Evolutionary conservation across 2,797 vertebrate genomes (phyloP), one percentile per base, ranked within the genome.

Genomic region (Sebastes minor): DNA sequence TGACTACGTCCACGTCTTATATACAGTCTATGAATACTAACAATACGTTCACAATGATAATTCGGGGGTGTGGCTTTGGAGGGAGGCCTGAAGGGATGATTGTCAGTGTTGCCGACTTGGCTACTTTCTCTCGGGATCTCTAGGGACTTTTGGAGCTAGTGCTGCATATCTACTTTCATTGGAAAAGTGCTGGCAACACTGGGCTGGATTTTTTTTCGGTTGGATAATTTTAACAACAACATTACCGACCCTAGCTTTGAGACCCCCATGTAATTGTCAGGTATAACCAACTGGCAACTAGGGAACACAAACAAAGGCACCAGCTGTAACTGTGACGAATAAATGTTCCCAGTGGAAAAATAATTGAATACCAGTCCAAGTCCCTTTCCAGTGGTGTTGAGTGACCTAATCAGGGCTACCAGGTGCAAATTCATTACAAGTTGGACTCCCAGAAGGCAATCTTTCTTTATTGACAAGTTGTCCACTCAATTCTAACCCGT

Each of bases 351-450:
- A 78, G 32, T 52, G 49, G 28, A 14, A 61, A 76, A 67, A 84
- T 85, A 78, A 92, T 71, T 65, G 68, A 89, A 76, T 52, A 70
- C 57, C 56, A 62, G 67, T 81, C 75, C 23, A 71, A 68, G 33
- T 46, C 32, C 23, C 30, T 83, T 76, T 80, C 8, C 52, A 57
- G 3, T 42, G 53, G 42, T 55, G 60, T 25, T 72, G 66, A 80
- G 28, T 66, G 72, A 80, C 68, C 62, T 65, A 25, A 23, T 82
- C 76, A 35, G 46, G 46, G 30, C 32, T 61, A 71, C 28, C 71
- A 49, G 52, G n/a, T 66, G 22, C 52, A 79, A 81, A 82, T 78
- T 63, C 77, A 89, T 85, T 84, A 72, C 46, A 64, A 59, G 61
- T n/a, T 55, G 18, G 23, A 68, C 67, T 72, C 30, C 38, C 9